Evolutionary conservation across 2,113 vertebrate species (phyloP), one percentile per base, ranked within the genome.

Genomic region (Neoarius graeffei): DNA sequence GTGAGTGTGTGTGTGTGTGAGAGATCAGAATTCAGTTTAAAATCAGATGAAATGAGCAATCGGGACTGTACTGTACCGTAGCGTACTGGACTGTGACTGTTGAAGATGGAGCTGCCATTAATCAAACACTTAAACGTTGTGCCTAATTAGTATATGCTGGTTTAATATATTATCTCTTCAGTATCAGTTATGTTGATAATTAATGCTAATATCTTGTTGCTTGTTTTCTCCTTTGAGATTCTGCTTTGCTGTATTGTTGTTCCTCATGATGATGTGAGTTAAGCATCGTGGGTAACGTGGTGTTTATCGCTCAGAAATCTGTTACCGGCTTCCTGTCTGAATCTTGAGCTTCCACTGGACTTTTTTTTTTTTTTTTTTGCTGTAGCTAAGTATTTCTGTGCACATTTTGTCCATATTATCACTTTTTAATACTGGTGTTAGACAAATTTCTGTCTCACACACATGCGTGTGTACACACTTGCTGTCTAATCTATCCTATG

Each of bases 261-360:
- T 76, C 50, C 48, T 77, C 74, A 27, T 5, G 4, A 25, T 13
- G 48, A 52, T 54, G 25, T 10, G 7, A 2, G 73, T 50, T 52
- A 52, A 11, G 25, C 6, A 52, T 76, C 19, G 4, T 4, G 3
- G 1, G 2, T 73, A 20, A 9, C 48, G 15, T 42, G 19, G 42
- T 71, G 11, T 1, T 73, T 11, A 23, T 74, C 8, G 5, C 13
- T 42, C 30, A 73, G 67, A 71, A 73, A 42, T 20, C 0, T 19
- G 15, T 35, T 73, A 23, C 14, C 8, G 7, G 17, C 42, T 74
- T 74, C 71, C 7, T 4, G 35, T 76, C 71, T 20, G 30, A 17
- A 52, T 83, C 82, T 35, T 13, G 62, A 27, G 82, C 82, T 84
- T 84, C 62, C 82, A 66, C 60, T 48, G 17, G 71, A 71, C 42